Conservation (phyloP, 2,113 vertebrate species). For the Cephalopterus ornatus region DNA sequence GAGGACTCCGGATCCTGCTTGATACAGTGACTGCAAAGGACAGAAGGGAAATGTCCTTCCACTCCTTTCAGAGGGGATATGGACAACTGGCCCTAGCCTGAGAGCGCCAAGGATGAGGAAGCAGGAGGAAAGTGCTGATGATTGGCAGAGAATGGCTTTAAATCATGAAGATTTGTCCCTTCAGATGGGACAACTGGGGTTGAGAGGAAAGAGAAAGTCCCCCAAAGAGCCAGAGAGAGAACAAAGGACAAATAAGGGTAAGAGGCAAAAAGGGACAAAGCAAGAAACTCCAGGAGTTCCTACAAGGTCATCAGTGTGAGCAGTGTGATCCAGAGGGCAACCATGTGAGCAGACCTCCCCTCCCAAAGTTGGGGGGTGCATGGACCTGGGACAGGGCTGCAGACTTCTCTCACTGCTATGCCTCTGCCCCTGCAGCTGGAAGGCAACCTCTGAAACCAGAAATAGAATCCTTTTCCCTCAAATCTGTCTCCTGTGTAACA, state of each 20-base stretch:
- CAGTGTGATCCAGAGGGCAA: not conserved
- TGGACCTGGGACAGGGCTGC: not conserved
- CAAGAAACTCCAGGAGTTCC: not conserved
- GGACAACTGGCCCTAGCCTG: not conserved
- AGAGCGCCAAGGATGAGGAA: not conserved
- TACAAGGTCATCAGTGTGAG: not conserved
- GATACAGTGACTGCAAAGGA: not conserved
- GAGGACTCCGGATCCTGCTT: not conserved
- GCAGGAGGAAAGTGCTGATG: not conserved
- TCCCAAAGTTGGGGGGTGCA: rapidly evolving
- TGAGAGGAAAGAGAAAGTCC: not conserved
- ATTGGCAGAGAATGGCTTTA: not conserved
- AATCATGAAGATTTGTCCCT: not conserved
- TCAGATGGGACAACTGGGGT: not conserved
- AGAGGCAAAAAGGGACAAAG: not conserved
- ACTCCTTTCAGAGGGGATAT: not conserved
- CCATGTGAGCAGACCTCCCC: not conserved
- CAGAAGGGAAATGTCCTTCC: not conserved
- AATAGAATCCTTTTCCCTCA: not conserved
- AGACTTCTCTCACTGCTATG: not conserved
- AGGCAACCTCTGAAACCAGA: not conserved
- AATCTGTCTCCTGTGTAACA: not conserved
- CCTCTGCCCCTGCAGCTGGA: not conserved
- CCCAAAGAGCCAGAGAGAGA: not conserved
- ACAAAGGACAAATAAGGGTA: not conserved